Percentiles rank a stretch among this genome's conserved stretches.
Evolutionary conservation across 2,888 invertebrate species (phyloP).

Genomic region (Auanema sp.): DNA sequence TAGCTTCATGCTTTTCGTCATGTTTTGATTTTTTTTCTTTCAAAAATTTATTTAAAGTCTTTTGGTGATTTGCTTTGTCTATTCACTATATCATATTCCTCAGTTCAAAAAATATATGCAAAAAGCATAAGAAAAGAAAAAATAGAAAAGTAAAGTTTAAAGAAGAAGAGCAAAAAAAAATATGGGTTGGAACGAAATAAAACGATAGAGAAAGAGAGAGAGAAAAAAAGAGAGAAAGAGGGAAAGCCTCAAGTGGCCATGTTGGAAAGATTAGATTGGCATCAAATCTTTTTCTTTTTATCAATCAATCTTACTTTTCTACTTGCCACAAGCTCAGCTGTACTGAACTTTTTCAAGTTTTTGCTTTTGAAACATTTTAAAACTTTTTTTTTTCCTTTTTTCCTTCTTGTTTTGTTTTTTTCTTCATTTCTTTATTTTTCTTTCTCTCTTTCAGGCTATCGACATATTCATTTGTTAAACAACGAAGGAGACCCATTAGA

Average conservation of each 20-base stretch:
- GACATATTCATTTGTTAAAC: slow-evolving; percentile 69
- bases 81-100: slow-evolving; percentile 3
- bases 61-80: not conserved
- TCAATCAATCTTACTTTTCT: too few species aligned
- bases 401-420: too few species aligned
- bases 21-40: too few species aligned
- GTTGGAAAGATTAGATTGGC: not conserved
- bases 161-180: not conserved
- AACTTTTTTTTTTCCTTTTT: too few species aligned
- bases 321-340: too few species aligned
- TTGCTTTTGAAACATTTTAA: too few species aligned
- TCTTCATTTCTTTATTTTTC: too few species aligned
- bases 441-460: slow-evolving; percentile 67
- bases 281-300: too few species aligned
- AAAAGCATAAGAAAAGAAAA: not conserved
- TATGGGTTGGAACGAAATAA: slow-evolving; percentile 1
- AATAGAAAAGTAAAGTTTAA: not conserved
- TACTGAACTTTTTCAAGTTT: too few species aligned
- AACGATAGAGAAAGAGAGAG: slow-evolving; percentile 6
- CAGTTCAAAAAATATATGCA: not conserved
- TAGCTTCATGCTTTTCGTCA: too few species aligned
- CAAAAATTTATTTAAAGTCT: too few species aligned
- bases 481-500: slow-evolving; percentile 69
- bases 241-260: slow-evolving; percentile 7
- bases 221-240: slow-evolving; percentile 8